Evolutionary conservation across 2,797 vertebrate species (phyloP), one percentile per base, ranked within the genome.

Genomic region (Galagoides demidoff): DNA sequence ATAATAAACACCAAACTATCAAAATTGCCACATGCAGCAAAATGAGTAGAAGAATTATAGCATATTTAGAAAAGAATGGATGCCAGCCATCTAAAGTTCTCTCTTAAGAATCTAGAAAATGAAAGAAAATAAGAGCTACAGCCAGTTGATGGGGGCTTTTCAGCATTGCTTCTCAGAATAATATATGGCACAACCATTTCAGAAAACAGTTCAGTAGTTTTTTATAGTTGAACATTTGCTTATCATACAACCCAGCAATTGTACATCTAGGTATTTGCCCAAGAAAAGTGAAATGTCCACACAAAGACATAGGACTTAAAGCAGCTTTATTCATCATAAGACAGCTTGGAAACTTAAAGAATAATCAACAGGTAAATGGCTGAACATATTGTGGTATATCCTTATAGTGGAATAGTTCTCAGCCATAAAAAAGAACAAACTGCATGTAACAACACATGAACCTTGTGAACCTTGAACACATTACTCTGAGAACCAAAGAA

Each of bases 121-220:
- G 49, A 14, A 14, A 49, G 14, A 52, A 52, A 52, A 52, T 52
- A 52, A 52, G 49, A 52, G 49, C 14, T 3, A 16, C 49, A 52
- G 27, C 27, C 25, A 22, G 45, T 5, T 55, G 29, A 49, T 29
- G 22, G 59, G 4, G 23, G 89, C 12, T 29, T 55, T 66, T 37
- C 37, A 66, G 8, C 19, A 31, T 57, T 76, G 29, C 34, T 82
- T 11, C 23, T 71, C 37, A 19, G 11, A 34, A 59, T 78, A 64
- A 89, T 76, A 96, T 88, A 86, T 79, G 89, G 63, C 43, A 83
- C 57, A 61, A 79, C 57, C 43, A 49, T 52, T 92, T 91, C 37
- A 93, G 79, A 94, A 96, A 86, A 86, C 14, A 29, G 17, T 45
- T 66, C 59, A 61, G 31, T 76, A 76, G 14, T 76, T 94, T 86